A percentile compares a stretch with the other conserved stretches of the same genome.
These are phyloP conservation scores for Habropoda laboriosa DNA, from an alignment of 1,140 invertebrate species.

Conservation along the genomic window DNA sequence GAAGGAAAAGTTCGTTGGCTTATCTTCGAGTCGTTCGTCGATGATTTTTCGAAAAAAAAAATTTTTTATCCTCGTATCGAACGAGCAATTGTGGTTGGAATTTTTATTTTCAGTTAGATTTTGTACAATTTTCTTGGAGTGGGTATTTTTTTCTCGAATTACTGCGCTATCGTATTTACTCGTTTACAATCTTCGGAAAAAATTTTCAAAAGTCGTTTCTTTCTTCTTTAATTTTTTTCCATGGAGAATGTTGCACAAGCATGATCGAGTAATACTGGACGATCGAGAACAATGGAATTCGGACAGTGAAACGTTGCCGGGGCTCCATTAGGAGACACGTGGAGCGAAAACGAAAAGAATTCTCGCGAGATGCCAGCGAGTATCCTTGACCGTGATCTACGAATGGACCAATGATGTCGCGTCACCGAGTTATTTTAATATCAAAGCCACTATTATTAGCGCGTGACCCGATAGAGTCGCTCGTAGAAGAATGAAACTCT, in stretches of 20 bases:
- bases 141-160: too few relatives aligned
- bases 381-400: slow-evolving; percentile 54
- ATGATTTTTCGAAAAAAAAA: not conserved
- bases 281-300: not conserved
- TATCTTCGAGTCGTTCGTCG: not conserved
- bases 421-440: slow-evolving; percentile 53
- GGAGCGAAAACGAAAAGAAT: not conserved
- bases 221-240: too few relatives aligned
- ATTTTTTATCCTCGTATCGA: not conserved
- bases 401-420: slow-evolving; percentile 46
- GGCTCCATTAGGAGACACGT: not conserved
- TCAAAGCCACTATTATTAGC: slow-evolving; percentile 54
- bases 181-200: too few relatives aligned
- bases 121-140: too few relatives aligned
- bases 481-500: slow-evolving; percentile 38
- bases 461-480: slow-evolving; percentile 43
- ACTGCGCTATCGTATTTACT: too few relatives aligned
- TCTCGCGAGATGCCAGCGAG: not conserved
- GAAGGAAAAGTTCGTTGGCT: not conserved
- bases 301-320: not conserved
- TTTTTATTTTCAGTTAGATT: too few relatives aligned
- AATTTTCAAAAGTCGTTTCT: too few relatives aligned
- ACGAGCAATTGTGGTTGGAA: too few relatives aligned
- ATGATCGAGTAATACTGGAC: too few relatives aligned
- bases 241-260: too few relatives aligned